Evolutionary conservation across 2,888 invertebrate species (phyloP).

Genomic region (Meloe dianella): DNA sequence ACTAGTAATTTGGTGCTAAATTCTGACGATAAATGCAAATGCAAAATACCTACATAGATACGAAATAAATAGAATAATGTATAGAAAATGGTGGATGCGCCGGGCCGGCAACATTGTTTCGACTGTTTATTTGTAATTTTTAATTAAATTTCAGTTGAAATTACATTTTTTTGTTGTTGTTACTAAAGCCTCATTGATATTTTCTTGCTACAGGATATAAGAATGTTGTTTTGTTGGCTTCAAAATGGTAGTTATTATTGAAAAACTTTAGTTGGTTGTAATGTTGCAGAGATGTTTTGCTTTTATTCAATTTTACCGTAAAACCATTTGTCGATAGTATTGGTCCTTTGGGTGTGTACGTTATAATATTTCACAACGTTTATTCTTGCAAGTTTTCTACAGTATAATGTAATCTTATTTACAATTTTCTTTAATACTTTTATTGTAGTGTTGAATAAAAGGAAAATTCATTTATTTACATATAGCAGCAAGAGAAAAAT

Average conservation of each 20-base stretch:
- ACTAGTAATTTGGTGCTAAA: neutral
- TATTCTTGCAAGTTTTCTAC: neutral
- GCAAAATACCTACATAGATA: no score
- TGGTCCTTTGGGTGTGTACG: neutral
- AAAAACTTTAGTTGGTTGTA: neutral
- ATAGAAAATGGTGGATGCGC: constrained; percentile 1
- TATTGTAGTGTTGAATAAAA: constrained; percentile 22
- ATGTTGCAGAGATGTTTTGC: neutral
- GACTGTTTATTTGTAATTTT: neutral
- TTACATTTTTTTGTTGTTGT: neutral
- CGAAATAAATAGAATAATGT: neutral
- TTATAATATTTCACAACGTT: neutral
- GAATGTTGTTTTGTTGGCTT: neutral
- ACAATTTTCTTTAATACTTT: neutral
- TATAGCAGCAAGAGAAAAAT: constrained; percentile 23
- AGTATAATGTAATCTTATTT: neutral
- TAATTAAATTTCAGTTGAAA: neutral
- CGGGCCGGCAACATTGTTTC: neutral
- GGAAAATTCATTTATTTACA: constrained; percentile 31
- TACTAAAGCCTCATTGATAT: no score
- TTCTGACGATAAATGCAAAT: neutral
- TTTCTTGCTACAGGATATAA: neutral
- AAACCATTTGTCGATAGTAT: constrained; percentile 1
- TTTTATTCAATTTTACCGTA: neutral
- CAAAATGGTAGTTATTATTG: neutral